Evolutionary conservation across 64 coral and sea anemone species (phyloP), one percentile per base, ranked within the genome.

Genomic region (Porites lutea): DNA sequence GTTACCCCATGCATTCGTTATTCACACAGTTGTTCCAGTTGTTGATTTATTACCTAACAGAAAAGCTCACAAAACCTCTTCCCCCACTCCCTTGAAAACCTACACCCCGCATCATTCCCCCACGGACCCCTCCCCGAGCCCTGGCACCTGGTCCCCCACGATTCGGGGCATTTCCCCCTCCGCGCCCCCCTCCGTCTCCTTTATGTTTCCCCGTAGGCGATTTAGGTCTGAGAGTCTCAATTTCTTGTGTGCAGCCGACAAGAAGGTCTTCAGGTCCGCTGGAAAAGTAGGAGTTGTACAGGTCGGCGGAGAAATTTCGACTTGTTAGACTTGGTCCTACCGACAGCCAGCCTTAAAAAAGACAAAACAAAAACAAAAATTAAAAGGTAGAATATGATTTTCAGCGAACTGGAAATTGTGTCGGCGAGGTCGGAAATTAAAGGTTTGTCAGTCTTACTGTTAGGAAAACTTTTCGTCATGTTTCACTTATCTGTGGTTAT

Each of bases 191-290:
- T 27, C 87, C 88, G 16, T 90, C 94, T 46, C 94, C 97, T 68
- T 99, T 99, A 65, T 96, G 89, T 73, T 99, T 99, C 61, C 84
- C 93, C 4, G 93, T 89, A n/a, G 97, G 97, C 8, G 97, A 99
- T 85, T 99, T 99, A 44, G 97, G 97, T 79, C 97, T 68, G 10
- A 99, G 97, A 76, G 95, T 92, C 71, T 99, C 97, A 86, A 99
- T 99, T 81, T 99, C 97, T 15, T 87, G 88, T 77, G 97, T 94
- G 47, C 74, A 87, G 51, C 97, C 97, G 6, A 99, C 97, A 13
- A 99, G 74, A 84, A 86, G 91, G 57, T 96, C 91, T 61, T 93
- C 94, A 2, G 97, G 89, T 18, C 70, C 65, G 65, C 53, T 92
- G 4, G 70, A 88, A 47, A 99, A 99, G 92, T 99, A 93, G 18